Evolutionary conservation across 2,113 vertebrate species (phyloP), one percentile per base, ranked within the genome.

Genomic region (Grus americana): DNA sequence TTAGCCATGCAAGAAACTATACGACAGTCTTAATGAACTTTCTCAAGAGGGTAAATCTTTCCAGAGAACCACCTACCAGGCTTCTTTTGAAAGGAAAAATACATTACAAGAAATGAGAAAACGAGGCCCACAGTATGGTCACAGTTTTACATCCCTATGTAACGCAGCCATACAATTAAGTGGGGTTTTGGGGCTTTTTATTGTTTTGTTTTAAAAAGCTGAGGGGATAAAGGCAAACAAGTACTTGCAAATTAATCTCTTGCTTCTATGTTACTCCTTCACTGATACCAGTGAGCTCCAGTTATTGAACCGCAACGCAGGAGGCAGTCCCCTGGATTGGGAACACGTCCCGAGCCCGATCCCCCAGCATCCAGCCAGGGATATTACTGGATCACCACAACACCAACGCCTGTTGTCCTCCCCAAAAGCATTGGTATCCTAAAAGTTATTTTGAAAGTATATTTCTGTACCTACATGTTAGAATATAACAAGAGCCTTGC

Each of bases 381-480:
- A 9, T 9, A 5, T 12, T 9, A 10, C 44, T 27, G 36, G 6
- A 15, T 40, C 49, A 52, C 38, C 44, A 15, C 32, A 6, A 42
- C 49, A 21, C 24, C 19, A 36, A 1, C 3, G 40, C 11, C 40
- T 42, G 40, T 42, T 18, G 11, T 29, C 19, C 58, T 29, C 19
- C 58, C 70, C 44, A 11, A 34, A 22, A 49, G 7, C 67, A 67
- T 36, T 3, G 21, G 42, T 16, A 58, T 6, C 12, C 61, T 10
- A 2, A 5, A 61, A 83, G 42, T 22, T 23, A 38, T 10, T 18
- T 47, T 29, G 15, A 9, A 36, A 15, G 8, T 17, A 3, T 4
- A 40, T 29, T 79, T 68, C 50, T 20, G 21, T n/a, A 12, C 19
- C 66, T 18, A 1, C 0, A 32, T 3, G 1, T 50, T 6, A 2